Base-by-base conservation (phyloP, 2,888 invertebrate species). In the Seira sanloemensis region DNA sequence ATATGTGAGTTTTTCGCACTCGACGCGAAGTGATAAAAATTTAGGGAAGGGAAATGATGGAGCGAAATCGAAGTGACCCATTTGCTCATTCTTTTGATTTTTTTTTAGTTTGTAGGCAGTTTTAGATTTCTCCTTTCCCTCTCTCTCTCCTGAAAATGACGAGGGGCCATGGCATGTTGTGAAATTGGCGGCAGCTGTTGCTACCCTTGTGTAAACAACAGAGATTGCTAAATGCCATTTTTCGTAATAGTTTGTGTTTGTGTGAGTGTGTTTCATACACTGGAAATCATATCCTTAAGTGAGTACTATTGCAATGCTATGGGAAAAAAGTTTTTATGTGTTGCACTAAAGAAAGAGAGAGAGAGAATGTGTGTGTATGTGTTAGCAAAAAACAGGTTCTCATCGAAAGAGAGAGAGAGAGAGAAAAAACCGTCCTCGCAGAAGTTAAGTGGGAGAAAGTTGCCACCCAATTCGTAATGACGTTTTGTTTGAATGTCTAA, bases 111-210 rank as follows among this genome's bases (percentile, higher is more conserved):
- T n/a, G n/a, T n/a, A n/a, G n/a, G n/a, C n/a, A n/a, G n/a, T n/a
- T n/a, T n/a, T n/a, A n/a, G n/a, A n/a, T n/a, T n/a, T n/a, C n/a
- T n/a, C n/a, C n/a, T n/a, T n/a, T n/a, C n/a, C n/a, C n/a, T n/a
- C n/a, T n/a, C 50, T 50, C n/a, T 50, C 50, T 50, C 50, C 16
- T 2, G 50, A 50, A 37, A 37, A 50, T 50, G 50, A 50, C 50
- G 50, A 50, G 16, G 50, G 12, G 50, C 50, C 50, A n/a, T n/a
- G n/a, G n/a, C 19, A 24, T 71, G 71, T 71, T 71, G 71, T 21
- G 71, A 71, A 71, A 23, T 71, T 46, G 71, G 18, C 37, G 50
- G 46, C 71, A 71, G 71, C 27, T 71, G 71, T 71, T 71, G 71
- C 50, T 50, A 18, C 27, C 46, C 50, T 18, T 71, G 27, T 71